Evolutionary conservation across 2,888 invertebrate genomes (phyloP).

Genomic region (Danaus chrysippus): DNA sequence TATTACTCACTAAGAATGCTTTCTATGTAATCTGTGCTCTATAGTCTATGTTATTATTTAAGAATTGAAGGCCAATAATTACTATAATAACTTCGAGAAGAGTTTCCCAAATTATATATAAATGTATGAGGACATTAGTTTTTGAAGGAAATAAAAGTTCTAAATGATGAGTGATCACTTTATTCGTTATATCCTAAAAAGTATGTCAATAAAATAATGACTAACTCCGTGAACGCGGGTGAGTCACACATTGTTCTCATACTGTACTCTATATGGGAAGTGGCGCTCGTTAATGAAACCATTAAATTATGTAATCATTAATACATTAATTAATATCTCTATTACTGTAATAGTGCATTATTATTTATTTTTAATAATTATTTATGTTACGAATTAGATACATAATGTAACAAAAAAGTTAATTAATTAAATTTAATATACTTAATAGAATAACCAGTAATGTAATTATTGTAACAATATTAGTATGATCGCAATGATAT

Average conservation of each 20-base stretch:
- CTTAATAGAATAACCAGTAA: too few species aligned
- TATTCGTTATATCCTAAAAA: not conserved
- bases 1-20: not conserved
- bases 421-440: too few species aligned
- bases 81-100: too few species aligned
- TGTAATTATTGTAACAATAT: too few species aligned
- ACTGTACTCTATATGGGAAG: not conserved
- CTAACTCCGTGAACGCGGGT: slow-evolving; percentile 26
- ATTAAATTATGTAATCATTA: slow-evolving; percentile 22
- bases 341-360: slow-evolving; percentile 6
- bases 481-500: too few species aligned
- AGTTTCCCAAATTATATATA: too few species aligned
- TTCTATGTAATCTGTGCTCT: not conserved
- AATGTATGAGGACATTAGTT: too few species aligned
- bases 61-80: too few species aligned
- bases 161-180: not conserved
- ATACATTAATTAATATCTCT: slow-evolving; percentile 13
- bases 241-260: slow-evolving; percentile 25
- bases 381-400: too few species aligned
- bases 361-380: not conserved
- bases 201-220: slow-evolving; percentile 25
- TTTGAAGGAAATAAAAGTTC: not conserved
- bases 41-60: not conserved
- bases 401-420: too few species aligned
- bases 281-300: slow-evolving; percentile 22